Percentiles rank a stretch among this genome's conserved stretches.
Evolutionary conservation across 2,113 vertebrate genomes (phyloP).

Genomic region (Gulo gulo): DNA sequence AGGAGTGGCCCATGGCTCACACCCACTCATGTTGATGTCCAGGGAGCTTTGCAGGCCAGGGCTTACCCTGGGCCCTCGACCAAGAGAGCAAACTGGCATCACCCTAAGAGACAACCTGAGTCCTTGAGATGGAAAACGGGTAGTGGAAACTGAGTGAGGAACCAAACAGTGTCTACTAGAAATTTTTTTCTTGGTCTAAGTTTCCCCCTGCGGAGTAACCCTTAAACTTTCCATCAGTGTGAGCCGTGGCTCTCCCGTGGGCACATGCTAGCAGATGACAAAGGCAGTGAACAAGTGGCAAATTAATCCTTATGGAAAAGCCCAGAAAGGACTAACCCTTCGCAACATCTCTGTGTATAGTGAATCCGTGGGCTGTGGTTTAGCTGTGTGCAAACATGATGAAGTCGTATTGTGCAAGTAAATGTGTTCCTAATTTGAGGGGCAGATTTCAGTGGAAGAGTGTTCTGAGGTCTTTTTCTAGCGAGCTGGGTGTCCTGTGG

Average conservation of each 20-base stretch:
- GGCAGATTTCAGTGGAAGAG: background rate
- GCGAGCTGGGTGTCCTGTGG: background rate
- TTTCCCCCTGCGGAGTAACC: background rate
- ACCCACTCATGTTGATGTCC: rapidly evolving
- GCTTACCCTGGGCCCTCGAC: background rate
- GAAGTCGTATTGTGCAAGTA: background rate
- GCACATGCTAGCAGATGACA: background rate
- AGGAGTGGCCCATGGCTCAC: too few relatives aligned
- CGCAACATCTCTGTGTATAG: background rate
- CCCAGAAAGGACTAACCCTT: background rate
- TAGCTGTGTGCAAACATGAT: background rate
- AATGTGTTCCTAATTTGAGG: background rate
- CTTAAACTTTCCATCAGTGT: rapidly evolving
- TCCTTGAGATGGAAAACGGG: background rate
- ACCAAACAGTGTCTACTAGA: background rate
- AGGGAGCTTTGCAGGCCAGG: background rate
- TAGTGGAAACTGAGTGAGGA: background rate
- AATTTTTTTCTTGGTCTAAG: background rate
- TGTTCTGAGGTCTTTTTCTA: background rate
- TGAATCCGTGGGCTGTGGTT: background rate
- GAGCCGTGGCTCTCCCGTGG: background rate
- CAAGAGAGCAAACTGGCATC: background rate
- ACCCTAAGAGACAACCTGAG: background rate
- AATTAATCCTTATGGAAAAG: background rate
- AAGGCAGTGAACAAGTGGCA: background rate